Conservation (phyloP, 1,140 invertebrate species). For the Tetramorium parvispinum region DNA sequence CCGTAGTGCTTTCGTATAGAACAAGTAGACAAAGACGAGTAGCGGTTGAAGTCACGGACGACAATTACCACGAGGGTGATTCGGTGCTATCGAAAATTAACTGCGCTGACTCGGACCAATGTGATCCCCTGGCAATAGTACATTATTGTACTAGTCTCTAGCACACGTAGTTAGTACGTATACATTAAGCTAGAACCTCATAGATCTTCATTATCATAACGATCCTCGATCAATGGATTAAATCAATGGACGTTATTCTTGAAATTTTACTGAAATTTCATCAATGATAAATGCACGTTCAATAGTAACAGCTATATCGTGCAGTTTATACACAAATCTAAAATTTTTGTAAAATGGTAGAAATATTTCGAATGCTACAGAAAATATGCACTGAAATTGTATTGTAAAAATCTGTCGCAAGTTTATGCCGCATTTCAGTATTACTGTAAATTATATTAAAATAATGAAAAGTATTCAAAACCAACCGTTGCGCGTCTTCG, state of each 20-base stretch:
- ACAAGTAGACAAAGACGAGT: constrained; percentile 38
- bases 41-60: constrained; percentile 42
- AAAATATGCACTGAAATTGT: constrained; percentile 26
- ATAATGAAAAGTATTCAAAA: constrained; percentile 5
- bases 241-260: background rate
- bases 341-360: constrained; percentile 12
- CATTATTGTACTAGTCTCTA: constrained; percentile 55
- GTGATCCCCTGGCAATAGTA: constrained; percentile 58
- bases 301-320: background rate
- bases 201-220: constrained; percentile 29
- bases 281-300: background rate
- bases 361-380: constrained; percentile 36
- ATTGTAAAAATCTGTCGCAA: constrained; percentile 37
- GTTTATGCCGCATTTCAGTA: background rate
- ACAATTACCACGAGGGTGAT: constrained; percentile 58
- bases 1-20: background rate
- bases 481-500: background rate
- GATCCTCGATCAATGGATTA: background rate
- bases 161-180: constrained; percentile 37
- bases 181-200: constrained; percentile 14
- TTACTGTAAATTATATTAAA: constrained; percentile 29
- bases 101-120: constrained; percentile 53
- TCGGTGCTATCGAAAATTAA: constrained; percentile 58
- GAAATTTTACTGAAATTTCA: constrained; percentile 16
- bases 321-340: constrained; percentile 16